phyloP scores from a whole-genome alignment of 2,888 invertebrate species.

The Thelaira solivaga region DNA sequence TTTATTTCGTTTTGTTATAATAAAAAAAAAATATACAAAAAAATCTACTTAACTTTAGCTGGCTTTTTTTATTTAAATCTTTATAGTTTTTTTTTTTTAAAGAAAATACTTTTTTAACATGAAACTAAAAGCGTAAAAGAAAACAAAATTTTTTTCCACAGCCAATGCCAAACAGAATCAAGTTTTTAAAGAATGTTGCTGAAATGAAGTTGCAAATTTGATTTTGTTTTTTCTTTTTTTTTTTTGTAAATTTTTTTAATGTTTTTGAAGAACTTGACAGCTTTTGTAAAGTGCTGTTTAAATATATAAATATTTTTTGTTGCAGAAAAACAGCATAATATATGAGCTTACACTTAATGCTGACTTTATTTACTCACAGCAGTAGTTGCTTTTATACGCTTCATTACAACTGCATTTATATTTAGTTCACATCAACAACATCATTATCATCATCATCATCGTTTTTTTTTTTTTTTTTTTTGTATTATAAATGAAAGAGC shows the following conservation, averaged over 20 bases:
- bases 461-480: neutral
- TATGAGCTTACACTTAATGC: neutral
- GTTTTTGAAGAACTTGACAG: constrained; percentile 6
- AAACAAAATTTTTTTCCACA: too few species aligned
- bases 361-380: neutral
- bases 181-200: neutral
- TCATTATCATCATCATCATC: neutral
- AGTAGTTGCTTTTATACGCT: neutral
- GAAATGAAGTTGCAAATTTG: neutral
- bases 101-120: too few species aligned
- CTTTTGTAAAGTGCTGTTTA: neutral
- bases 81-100: neutral
- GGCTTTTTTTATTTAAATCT: neutral
- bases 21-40: neutral
- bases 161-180: neutral
- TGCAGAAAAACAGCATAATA: neutral
- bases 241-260: too few species aligned
- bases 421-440: neutral
- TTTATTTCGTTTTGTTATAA: neutral
- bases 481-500: constrained; percentile 7
- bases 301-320: neutral
- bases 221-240: too few species aligned
- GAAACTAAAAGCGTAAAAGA: too few species aligned
- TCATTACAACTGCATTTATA: neutral
- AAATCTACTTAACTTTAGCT: neutral